These are phyloP conservation scores for Campoletis sonorensis DNA, from an alignment of 1,140 invertebrate genomes.

Conservation along the genomic window DNA sequence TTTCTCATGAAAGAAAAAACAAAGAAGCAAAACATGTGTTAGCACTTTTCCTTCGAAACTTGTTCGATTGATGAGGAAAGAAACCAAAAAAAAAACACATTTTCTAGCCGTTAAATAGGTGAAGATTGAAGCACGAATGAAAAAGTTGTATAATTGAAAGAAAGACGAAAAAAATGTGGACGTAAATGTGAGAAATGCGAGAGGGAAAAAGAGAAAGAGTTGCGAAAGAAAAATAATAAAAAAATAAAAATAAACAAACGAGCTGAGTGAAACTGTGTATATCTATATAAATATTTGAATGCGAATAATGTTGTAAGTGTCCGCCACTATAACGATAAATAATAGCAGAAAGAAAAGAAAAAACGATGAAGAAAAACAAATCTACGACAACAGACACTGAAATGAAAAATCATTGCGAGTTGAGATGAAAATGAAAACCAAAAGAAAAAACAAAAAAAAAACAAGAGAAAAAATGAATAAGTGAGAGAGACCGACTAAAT, in stretches of 20 bases:
- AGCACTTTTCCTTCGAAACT: too few species aligned
- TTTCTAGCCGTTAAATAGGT: slow-evolving; percentile 14
- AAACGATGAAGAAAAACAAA: slow-evolving; percentile 25
- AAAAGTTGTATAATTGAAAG: slow-evolving; percentile 22
- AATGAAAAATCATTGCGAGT: too few species aligned
- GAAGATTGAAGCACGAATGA: slow-evolving; percentile 15
- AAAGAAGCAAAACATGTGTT: too few species aligned
- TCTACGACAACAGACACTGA: too few species aligned
- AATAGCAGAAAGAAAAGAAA: background rate
- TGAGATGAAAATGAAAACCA: too few species aligned
- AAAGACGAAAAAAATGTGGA: background rate
- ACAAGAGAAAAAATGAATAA: slow-evolving; percentile 40
- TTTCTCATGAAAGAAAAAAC: slow-evolving; percentile 6
- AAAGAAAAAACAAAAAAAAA: too few species aligned
- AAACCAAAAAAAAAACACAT: too few species aligned
- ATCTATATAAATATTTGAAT: background rate
- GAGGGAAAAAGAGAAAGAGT: slow-evolving; percentile 45
- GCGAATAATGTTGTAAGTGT: slow-evolving; percentile 8
- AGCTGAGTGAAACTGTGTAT: too few species aligned
- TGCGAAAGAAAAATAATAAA: background rate
- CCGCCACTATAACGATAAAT: background rate
- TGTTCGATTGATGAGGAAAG: too few species aligned
- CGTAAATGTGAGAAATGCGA: slow-evolving; percentile 44
- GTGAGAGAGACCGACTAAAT: slow-evolving; percentile 55
- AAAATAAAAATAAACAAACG: background rate